Evolutionary conservation across 2,888 invertebrate genomes (phyloP).

Genomic region (Neocrepidodera transversa): DNA sequence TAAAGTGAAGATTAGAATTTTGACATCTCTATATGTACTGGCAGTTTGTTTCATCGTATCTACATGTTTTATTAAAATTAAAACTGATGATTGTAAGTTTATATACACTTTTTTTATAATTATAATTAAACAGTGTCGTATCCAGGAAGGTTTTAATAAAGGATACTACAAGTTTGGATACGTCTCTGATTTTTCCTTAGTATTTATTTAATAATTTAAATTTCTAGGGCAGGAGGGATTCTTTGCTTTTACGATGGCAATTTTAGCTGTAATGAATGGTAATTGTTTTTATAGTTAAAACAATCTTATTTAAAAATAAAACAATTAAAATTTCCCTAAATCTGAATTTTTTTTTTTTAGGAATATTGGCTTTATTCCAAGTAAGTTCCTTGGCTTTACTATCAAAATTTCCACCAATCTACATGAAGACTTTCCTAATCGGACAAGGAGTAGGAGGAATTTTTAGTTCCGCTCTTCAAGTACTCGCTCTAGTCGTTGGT

Average conservation of each 20-base stretch:
- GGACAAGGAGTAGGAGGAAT: constrained; percentile 39
- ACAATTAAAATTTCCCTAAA: too few species aligned
- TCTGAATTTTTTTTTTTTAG: constrained; percentile 20
- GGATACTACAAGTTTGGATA: too few species aligned
- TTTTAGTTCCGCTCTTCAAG: constrained; percentile 32
- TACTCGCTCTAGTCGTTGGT: constrained; percentile 27
- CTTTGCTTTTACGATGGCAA: constrained; percentile 34
- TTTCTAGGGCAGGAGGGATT: constrained; percentile 36
- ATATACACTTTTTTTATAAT: neutral
- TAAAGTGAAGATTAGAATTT: constrained; percentile 32
- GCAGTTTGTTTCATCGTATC: constrained; percentile 31
- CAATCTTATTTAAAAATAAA: neutral
- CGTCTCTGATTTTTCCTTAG: neutral
- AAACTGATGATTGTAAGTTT: constrained; percentile 40
- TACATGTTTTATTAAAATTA: constrained; percentile 34
- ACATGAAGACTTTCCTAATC: constrained; percentile 35
- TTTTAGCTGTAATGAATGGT: constrained; percentile 37
- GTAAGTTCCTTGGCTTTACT: constrained; percentile 31
- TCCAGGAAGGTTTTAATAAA: too few species aligned
- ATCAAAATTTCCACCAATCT: constrained; percentile 36
- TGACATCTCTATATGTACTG: constrained; percentile 33
- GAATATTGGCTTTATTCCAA: constrained; percentile 32
- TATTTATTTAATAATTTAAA: too few species aligned
- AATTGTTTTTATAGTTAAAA: constrained; percentile 32
- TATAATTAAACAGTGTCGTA: too few species aligned